Percentiles rank a stretch among this genome's conserved stretches.
Conservation (phyloP, 2,113 vertebrate species). For the Nycticryphes semicollaris region DNA sequence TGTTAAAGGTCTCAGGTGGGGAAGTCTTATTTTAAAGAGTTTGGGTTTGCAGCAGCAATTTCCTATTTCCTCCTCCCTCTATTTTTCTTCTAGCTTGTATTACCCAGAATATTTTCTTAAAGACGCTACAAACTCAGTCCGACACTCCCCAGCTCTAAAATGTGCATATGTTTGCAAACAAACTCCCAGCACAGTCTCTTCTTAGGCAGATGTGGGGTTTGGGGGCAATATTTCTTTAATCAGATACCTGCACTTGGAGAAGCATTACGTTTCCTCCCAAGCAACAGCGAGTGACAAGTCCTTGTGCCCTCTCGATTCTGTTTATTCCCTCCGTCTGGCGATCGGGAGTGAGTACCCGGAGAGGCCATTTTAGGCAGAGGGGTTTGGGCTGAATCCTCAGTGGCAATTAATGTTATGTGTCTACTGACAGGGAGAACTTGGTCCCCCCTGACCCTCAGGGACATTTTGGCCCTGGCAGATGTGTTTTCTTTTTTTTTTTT, state of each 20-base stretch:
- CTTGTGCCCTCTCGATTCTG: neutral
- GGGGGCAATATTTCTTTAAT: neutral
- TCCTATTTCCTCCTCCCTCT: neutral
- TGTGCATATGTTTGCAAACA: slow-evolving; percentile 17
- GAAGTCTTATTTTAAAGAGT: neutral
- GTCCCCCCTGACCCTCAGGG: neutral
- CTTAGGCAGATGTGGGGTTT: neutral
- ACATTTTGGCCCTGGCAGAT: neutral
- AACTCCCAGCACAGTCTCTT: neutral
- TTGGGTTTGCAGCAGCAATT: neutral
- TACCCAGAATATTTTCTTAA: neutral
- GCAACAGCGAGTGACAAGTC: neutral
- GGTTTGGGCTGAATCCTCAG: neutral
- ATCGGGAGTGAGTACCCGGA: rapidly evolving
- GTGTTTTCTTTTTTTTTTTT: neutral
- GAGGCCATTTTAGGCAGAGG: slow-evolving; percentile 57
- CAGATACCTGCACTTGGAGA: neutral
- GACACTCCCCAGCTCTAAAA: neutral
- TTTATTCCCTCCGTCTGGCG: neutral
- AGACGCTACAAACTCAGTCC: neutral
- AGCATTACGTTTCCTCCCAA: rapidly evolving
- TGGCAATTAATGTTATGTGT: neutral
- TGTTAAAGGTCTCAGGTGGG: neutral
- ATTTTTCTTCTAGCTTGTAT: neutral
- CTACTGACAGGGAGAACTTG: neutral